These are phyloP conservation scores for Clusia tigrina DNA, from an alignment of 2,888 invertebrate genomes.

Conservation along the genomic window DNA sequence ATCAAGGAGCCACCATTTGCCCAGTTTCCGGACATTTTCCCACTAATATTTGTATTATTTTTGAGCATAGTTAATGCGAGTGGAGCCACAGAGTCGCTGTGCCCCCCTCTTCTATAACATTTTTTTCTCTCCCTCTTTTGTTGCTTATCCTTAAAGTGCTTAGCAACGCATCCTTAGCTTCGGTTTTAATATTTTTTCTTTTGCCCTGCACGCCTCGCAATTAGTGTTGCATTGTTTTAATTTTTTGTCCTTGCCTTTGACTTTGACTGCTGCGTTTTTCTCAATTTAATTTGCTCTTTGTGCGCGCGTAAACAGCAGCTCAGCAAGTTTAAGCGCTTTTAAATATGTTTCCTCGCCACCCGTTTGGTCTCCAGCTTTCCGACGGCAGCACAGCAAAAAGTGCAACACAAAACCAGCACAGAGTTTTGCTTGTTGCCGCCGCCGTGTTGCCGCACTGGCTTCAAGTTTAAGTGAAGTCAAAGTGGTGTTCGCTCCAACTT, in stretches of 20 bases:
- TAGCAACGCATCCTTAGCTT: no score
- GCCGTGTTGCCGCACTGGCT: not conserved
- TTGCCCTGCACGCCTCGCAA: slow-evolving; percentile 52
- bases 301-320: not conserved
- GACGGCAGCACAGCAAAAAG: not conserved
- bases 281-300: not conserved
- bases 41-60: not conserved
- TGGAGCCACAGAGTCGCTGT: slow-evolving; percentile 7
- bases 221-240: slow-evolving; percentile 57
- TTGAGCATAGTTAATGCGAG: not conserved
- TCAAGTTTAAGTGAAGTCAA: not conserved
- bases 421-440: not conserved
- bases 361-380: slow-evolving; percentile 1
- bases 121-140: not conserved
- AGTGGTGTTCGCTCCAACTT: not conserved
- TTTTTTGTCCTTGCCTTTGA: not conserved
- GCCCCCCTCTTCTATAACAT: not conserved
- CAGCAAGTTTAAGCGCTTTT: not conserved
- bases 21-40: no score
- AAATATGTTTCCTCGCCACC: slow-evolving; percentile 1
- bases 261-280: not conserved
- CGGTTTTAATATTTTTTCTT: slow-evolving; percentile 14
- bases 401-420: slow-evolving; percentile 4
- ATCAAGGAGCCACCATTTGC: no score
- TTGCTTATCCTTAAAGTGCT: not conserved